Evolutionary conservation across 1,140 invertebrate genomes (phyloP).

Genomic region (Metopolophium dirhodum): DNA sequence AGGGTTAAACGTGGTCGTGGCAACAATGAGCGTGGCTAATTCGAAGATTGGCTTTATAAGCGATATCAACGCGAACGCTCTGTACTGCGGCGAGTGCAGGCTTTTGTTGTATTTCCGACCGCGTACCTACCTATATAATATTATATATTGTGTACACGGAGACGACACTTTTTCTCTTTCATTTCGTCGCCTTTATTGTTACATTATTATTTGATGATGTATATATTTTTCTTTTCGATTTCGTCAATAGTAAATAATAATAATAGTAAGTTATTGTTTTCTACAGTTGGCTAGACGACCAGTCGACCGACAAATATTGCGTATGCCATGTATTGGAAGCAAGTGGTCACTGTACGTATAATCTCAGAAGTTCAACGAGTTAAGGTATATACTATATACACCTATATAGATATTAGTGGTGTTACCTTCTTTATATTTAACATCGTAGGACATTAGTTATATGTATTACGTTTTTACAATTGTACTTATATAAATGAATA

Average conservation of each 20-base stretch:
- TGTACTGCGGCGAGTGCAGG: not conserved
- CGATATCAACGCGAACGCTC: not conserved
- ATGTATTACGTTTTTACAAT: not conserved
- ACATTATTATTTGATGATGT: not conserved
- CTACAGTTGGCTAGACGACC: not conserved
- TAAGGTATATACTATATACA: too few species aligned
- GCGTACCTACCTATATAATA: not conserved
- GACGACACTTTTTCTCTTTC: not conserved
- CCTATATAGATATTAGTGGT: not conserved
- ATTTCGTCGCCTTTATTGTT: not conserved
- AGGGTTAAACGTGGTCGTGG: constrained; percentile 19
- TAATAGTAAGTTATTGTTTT: not conserved
- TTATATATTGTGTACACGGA: not conserved
- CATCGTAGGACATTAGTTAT: not conserved
- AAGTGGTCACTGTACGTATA: not conserved
- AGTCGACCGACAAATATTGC: not conserved
- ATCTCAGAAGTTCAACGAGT: not conserved
- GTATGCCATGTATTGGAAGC: not conserved
- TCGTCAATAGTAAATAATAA: not conserved
- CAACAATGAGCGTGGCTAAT: not conserved
- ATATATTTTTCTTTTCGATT: not conserved
- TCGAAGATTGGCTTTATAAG: not conserved
- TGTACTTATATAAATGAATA: not conserved
- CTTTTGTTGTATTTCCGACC: not conserved
- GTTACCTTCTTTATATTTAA: not conserved